Evolutionary conservation across 2,113 vertebrate genomes (phyloP).

Genomic region (Elgaria multicarinata): DNA sequence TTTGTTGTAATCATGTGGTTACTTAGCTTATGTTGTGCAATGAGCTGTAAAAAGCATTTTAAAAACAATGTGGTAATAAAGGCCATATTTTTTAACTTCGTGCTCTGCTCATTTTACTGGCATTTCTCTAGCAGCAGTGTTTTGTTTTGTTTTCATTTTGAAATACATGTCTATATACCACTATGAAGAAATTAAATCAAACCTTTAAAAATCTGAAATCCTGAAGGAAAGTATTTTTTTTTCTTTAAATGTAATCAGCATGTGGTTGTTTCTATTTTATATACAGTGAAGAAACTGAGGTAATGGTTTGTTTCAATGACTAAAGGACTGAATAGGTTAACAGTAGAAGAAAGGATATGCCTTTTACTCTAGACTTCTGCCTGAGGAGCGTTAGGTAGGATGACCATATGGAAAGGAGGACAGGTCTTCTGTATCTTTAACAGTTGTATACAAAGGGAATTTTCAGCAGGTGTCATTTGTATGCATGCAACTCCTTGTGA

Average conservation of each 20-base stretch:
- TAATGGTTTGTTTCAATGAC: no score
- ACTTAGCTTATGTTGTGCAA: constrained; percentile 42
- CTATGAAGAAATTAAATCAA: constrained; percentile 21
- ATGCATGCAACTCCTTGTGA: no score
- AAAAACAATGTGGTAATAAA: constrained; percentile 52
- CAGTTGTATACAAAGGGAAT: no score
- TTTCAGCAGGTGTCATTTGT: no score
- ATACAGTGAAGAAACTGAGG: no score
- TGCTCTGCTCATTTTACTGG: constrained; percentile 14
- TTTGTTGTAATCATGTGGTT: constrained; percentile 52
- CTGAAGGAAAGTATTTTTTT: background rate
- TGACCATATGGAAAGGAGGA: no score
- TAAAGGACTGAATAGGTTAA: no score
- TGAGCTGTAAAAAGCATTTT: constrained; percentile 48
- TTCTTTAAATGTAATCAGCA: background rate
- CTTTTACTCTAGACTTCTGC: no score
- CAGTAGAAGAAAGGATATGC: no score
- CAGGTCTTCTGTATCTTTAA: no score
- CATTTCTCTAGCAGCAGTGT: background rate
- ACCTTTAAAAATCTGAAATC: background rate
- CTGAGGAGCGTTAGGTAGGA: no score
- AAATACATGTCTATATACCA: background rate
- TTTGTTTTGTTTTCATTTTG: background rate
- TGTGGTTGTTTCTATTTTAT: background rate
- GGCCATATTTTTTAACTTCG: constrained; percentile 28